Evolutionary conservation across 1,140 invertebrate species (phyloP), one percentile per base, ranked within the genome.

Genomic region (Hyphantria cunea): DNA sequence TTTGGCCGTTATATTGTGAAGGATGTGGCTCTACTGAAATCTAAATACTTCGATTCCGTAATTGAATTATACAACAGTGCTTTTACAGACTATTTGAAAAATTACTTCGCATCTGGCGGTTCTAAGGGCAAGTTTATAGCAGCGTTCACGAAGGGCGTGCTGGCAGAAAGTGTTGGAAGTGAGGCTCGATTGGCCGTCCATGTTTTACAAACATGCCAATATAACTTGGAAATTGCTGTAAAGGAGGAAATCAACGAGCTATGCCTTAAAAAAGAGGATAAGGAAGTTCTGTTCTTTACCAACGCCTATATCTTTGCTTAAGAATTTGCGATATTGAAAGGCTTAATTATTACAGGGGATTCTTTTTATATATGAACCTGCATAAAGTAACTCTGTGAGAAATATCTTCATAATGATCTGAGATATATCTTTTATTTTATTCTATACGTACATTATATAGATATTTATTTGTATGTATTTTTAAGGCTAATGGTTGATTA

Each of bases 1-100:
- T 80, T 82, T 7, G 81, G 84, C 0, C 71, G 75, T n/a, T 76
- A 77, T 9, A 69, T 87, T 39, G 76, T 73, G 0, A 44, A 55
- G n/a, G 82, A 84, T 62, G 63, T 81, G 6, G 65, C 67, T 25
- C 64, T 85, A 41, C 59, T 85, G 7, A 64, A 61, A 0, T 15
- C 33, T 3, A 70, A 64, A 51, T 85, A 79, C 63, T 87, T 81
- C 49, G 49, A 68, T 14, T 78, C 76, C 6, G 64, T 85, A 0
- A 52, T 68, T 31, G 70, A 78, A 13, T 45, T 86, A 7, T 86
- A 86, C 44, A 64, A 68, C 10, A 41, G 17, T 6, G 42, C 51
- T 0, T 42, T 84, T 5, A 53, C 45, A 15, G 44, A 50, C 2
- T 83, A 76, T 64, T 62, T 82, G 5, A 0, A 8, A 39, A 12